Evolutionary conservation across 2,888 invertebrate species (phyloP), one percentile per base, ranked within the genome.

Genomic region (Criorhina ranunculi): DNA sequence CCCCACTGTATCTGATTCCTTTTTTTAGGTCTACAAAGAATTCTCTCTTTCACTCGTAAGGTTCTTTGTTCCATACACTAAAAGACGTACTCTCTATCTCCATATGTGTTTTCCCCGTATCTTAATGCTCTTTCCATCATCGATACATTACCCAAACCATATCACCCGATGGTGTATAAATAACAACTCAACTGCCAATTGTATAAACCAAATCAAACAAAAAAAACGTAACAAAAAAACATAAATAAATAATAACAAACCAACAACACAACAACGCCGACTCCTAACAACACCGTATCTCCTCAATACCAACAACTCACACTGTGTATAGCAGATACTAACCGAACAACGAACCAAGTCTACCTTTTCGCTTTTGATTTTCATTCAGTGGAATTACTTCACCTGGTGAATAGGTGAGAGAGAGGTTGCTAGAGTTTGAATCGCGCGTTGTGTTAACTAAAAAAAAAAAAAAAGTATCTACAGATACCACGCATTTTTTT

Each of bases 301-400:
- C 66, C 53, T 31, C 17, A 8, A 49, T 9, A 70, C 37, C 57
- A 33, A 37, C 19, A 7, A 29, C 55, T 55, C 35, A 72, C 37
- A 62, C 44, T 53, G 35, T 40, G 12, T 35, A 35, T 24, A 31
- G 35, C 59, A 46, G 24, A 49, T 64, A 82, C 40, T 17, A 51
- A 53, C 72, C 46, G 55, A n/a, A 29, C 60, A 46, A 17, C 70
- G 31, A 64, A 70, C 64, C 31, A 78, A 46, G 72, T 79, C 79
- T 77, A 77, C 67, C 77, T 77, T 72, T 87, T 82, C 87, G 87
- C 87, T 87, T 86, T 87, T 87, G 86, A 86, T 86, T 87, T 87
- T 81, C 90, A 91, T 91, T 91, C 90, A 89, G 90, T 90, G 88
- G 88, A 89, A 89, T 89, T 88, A 90, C 91, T 91, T 90, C 90